phyloP scores from a whole-genome alignment of 2,888 invertebrate species.

The Torymus auratus region DNA sequence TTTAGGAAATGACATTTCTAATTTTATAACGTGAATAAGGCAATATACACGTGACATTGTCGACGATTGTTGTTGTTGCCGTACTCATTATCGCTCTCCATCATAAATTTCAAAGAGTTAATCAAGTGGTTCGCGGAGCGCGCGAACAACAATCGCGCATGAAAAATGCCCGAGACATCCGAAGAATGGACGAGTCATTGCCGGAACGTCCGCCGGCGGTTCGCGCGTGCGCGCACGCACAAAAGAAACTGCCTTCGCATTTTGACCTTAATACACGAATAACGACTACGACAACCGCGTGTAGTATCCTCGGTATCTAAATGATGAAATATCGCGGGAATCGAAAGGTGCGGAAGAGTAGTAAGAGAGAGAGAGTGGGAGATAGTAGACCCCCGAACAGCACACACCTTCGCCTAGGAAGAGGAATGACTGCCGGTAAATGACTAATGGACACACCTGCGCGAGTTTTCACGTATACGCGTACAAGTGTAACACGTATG shows the following conservation, averaged over 20 bases:
- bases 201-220: slow-evolving; percentile 20
- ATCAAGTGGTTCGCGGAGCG: slow-evolving; percentile 19
- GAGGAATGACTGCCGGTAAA: slow-evolving; percentile 34
- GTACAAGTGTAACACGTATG: too few species aligned
- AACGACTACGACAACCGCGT: slow-evolving; percentile 15
- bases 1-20: too few species aligned
- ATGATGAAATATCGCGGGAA: slow-evolving; percentile 51
- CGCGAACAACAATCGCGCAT: slow-evolving; percentile 24
- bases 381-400: too few species aligned
- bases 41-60: not conserved
- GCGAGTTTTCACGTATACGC: not conserved
- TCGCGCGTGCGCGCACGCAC: slow-evolving; percentile 5
- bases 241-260: slow-evolving; percentile 48
- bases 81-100: slow-evolving; percentile 5
- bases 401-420: slow-evolving; percentile 26
- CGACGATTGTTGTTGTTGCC: slow-evolving; percentile 3
- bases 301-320: slow-evolving; percentile 11
- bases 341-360: slow-evolving; percentile 5
- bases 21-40: too few species aligned
- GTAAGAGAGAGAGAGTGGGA: not conserved
- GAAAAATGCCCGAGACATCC: slow-evolving; percentile 46
- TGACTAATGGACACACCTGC: slow-evolving; percentile 58
- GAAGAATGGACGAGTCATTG: slow-evolving; percentile 51
- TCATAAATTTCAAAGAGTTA: slow-evolving; percentile 51
- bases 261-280: slow-evolving; percentile 56